These are phyloP conservation scores for Drosophila pachea DNA, from an alignment of 1,140 invertebrate species.

Conservation along the genomic window DNA sequence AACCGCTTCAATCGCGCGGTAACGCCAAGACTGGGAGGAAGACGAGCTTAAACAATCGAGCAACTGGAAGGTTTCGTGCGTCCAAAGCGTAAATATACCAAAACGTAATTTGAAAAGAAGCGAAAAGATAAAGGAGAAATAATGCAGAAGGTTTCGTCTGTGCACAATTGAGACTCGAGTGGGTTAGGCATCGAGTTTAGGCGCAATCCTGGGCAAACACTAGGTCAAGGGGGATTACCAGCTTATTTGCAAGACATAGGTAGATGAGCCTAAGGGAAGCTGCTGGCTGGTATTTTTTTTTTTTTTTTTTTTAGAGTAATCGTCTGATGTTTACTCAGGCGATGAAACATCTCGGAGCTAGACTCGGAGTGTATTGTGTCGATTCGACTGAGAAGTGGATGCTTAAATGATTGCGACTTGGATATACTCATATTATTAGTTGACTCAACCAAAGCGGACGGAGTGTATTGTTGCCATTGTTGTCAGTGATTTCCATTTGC, in stretches of 20 bases:
- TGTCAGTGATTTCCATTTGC: slow-evolving; percentile 31
- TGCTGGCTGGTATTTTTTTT: too few species aligned
- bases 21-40: slow-evolving; percentile 7
- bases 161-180: slow-evolving; percentile 23
- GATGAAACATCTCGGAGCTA: too few species aligned
- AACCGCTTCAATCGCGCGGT: slow-evolving; percentile 4
- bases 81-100: slow-evolving; percentile 28
- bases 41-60: slow-evolving; percentile 2
- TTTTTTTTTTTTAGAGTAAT: too few species aligned
- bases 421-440: slow-evolving; percentile 18
- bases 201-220: neutral
- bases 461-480: slow-evolving; percentile 39
- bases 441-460: slow-evolving; percentile 4
- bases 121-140: neutral
- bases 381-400: neutral
- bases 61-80: neutral
- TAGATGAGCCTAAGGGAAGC: too few species aligned
- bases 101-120: slow-evolving; percentile 2
- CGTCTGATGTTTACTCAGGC: too few species aligned
- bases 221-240: too few species aligned
- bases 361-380: too few species aligned
- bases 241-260: too few species aligned
- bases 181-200: neutral
- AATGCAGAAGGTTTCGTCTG: slow-evolving; percentile 1
- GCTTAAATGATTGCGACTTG: neutral